A percentile compares a stretch with the other conserved stretches of the same genome.
These are phyloP conservation scores for Eupithecia inturbata DNA, from an alignment of 2,888 invertebrate species.

Conservation along the genomic window DNA sequence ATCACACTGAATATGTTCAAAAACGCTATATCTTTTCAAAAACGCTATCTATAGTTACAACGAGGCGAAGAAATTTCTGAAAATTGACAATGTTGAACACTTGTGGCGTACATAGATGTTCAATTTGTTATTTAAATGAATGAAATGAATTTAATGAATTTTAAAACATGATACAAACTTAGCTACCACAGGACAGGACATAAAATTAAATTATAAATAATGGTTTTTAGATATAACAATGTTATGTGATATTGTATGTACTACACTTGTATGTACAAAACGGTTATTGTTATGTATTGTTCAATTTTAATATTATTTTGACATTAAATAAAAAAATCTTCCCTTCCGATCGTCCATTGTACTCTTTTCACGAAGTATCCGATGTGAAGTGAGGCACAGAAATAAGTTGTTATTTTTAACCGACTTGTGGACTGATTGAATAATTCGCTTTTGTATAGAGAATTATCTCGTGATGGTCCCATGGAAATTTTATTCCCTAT, in stretches of 20 bases:
- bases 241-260: slow-evolving; percentile 32
- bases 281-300: slow-evolving; percentile 2
- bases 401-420: background rate
- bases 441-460: background rate
- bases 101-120: too few relatives aligned
- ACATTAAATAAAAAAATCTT: background rate
- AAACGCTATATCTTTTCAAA: too few relatives aligned
- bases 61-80: background rate
- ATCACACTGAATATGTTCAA: too few relatives aligned
- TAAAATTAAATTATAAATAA: slow-evolving; percentile 7
- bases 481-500: too few relatives aligned
- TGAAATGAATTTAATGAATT: background rate
- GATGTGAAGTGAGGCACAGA: background rate
- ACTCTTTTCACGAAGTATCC: background rate
- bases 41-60: background rate
- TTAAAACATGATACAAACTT: background rate
- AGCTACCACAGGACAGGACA: background rate
- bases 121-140: too few relatives aligned
- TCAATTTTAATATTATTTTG: background rate
- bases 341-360: background rate
- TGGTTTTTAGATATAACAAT: slow-evolving; percentile 16
- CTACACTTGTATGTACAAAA: slow-evolving; percentile 28
- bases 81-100: background rate
- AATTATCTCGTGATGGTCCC: background rate
- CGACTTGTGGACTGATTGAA: too few relatives aligned